Percentiles rank a stretch among this genome's conserved stretches.
These are phyloP conservation scores for Trichonephila inaurata DNA, from an alignment of 1,140 invertebrate genomes.

Conservation along the genomic window DNA sequence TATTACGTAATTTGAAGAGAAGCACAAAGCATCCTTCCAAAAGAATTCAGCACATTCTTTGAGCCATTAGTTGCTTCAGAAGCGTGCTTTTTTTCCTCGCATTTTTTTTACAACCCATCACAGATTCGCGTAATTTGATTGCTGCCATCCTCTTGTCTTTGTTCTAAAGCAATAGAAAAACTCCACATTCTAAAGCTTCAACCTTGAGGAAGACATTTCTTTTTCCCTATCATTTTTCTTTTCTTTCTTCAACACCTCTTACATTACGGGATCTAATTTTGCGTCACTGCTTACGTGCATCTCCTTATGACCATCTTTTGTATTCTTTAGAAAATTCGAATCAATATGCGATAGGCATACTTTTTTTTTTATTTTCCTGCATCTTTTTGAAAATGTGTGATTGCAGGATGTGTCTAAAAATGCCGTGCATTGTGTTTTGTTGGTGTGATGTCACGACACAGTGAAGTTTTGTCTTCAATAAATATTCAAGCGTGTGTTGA, in stretches of 20 bases:
- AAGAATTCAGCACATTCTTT: not conserved
- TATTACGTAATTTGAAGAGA: not conserved
- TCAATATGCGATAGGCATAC: not conserved
- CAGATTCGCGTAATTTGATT: not conserved
- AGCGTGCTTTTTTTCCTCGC: not conserved
- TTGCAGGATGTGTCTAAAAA: not conserved
- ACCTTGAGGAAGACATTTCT: conserved; percentile 20
- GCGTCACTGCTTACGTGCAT: not conserved
- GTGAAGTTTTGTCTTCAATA: too few species aligned
- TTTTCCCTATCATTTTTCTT: not conserved
- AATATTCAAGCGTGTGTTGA: too few species aligned
- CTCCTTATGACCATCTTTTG: not conserved
- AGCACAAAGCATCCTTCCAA: not conserved
- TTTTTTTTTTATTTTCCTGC: not conserved
- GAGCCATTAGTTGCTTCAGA: not conserved
- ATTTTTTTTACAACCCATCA: not conserved
- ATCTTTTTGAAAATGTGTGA: not conserved
- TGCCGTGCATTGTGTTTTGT: not conserved
- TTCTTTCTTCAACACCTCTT: not conserved
- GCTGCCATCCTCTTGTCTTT: not conserved
- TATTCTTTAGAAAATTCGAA: not conserved
- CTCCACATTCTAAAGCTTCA: not conserved
- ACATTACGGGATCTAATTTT: not conserved
- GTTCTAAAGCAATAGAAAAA: not conserved
- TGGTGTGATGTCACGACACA: not conserved